Percentiles rank a stretch among this genome's conserved stretches.
Conservation (phyloP, 2,113 vertebrate species). For the Gobio gobio region DNA sequence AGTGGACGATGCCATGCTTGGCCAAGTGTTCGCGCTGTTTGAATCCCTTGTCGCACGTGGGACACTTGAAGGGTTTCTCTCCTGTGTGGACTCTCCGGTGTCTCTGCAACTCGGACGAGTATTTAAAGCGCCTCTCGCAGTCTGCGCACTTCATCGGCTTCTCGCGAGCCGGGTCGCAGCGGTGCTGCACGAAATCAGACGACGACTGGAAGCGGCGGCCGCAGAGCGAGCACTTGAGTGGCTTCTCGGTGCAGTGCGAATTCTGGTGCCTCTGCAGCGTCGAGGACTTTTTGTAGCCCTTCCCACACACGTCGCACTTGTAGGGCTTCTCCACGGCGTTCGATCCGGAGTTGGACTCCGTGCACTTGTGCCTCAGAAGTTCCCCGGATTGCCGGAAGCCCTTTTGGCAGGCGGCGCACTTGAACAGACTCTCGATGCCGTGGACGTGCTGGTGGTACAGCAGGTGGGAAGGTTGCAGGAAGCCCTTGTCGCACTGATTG, state of each 20-base stretch:
- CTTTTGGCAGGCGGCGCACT: slow-evolving; percentile 95
- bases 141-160: slow-evolving; percentile 95
- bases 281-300: slow-evolving; percentile 93
- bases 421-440: slow-evolving; percentile 92
- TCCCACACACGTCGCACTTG: slow-evolving; percentile 91
- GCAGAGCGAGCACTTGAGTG: slow-evolving; percentile 90
- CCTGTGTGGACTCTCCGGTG: slow-evolving; percentile 94
- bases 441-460: slow-evolving; percentile 96
- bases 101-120: slow-evolving; percentile 92
- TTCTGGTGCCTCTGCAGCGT: slow-evolving; percentile 94
- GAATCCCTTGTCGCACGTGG: slow-evolving; percentile 95
- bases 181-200: slow-evolving; percentile 94
- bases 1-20: slow-evolving; percentile 95
- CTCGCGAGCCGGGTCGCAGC: slow-evolving; percentile 90
- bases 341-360: slow-evolving; percentile 76
- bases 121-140: slow-evolving; percentile 96
- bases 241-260: slow-evolving; percentile 89
- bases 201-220: slow-evolving; percentile 96
- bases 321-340: slow-evolving; percentile 84
- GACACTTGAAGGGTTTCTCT: slow-evolving; percentile 96
- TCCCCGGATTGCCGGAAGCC: slow-evolving; percentile 94
- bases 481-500: slow-evolving; percentile 93
- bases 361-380: slow-evolving; percentile 91
- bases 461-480: slow-evolving; percentile 91
- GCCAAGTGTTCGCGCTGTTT: slow-evolving; percentile 97